phyloP scores from a whole-genome alignment of 2,113 vertebrate species.

The Tachuris rubrigastra region DNA sequence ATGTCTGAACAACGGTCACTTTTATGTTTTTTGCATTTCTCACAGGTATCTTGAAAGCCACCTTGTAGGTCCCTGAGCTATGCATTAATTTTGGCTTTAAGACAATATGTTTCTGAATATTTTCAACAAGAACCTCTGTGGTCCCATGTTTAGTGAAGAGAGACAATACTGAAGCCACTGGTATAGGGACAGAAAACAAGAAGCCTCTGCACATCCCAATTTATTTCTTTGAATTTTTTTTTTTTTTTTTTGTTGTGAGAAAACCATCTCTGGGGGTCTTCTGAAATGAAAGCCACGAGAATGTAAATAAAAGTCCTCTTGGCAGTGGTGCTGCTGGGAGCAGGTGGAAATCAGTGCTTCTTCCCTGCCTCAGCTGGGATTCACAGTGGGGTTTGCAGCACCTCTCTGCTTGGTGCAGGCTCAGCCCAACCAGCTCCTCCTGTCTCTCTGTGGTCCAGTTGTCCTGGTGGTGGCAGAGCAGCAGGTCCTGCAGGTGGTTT shows the following conservation, averaged over 20 bases:
- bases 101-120: neutral
- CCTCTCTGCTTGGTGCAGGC: neutral
- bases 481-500: fast-evolving
- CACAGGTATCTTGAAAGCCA: neutral
- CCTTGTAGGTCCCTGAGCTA: neutral
- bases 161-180: neutral
- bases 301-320: neutral
- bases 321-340: neutral
- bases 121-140: neutral
- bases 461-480: fast-evolving
- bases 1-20: neutral
- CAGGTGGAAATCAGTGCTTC: neutral
- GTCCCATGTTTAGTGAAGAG: neutral
- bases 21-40: neutral
- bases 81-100: neutral
- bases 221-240: neutral
- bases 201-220: neutral
- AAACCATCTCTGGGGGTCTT: neutral
- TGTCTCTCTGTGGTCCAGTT: neutral
- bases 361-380: neutral
- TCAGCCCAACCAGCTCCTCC: fast-evolving
- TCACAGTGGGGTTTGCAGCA: neutral
- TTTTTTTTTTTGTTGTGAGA: neutral
- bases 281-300: neutral
- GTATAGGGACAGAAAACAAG: neutral